Percentiles rank a stretch among this genome's conserved stretches.
Evolutionary conservation across 2,888 invertebrate genomes (phyloP).

Genomic region (Trichopoda pennipes): DNA sequence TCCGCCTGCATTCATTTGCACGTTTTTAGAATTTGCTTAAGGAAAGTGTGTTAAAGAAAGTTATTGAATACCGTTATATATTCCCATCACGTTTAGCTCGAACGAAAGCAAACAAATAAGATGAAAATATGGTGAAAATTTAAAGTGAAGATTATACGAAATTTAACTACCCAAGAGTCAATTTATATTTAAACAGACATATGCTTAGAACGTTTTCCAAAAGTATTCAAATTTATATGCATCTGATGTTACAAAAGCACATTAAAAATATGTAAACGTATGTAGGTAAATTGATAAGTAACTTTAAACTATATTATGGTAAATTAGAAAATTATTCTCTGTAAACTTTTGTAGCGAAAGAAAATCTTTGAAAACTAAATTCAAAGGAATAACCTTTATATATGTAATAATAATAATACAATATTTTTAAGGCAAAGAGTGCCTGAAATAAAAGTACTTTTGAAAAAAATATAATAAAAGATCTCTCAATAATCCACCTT

Average conservation of each 20-base stretch:
- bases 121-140: conserved; percentile 31
- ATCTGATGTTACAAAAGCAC: conserved; percentile 7
- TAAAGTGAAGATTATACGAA: conserved; percentile 25
- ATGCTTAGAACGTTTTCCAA: neutral
- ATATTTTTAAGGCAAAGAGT: no score
- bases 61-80: conserved; percentile 28
- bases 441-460: neutral
- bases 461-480: no score
- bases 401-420: no score
- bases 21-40: neutral
- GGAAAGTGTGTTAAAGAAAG: neutral
- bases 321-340: no score
- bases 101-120: conserved; percentile 10
- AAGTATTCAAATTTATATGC: conserved; percentile 22
- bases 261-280: neutral
- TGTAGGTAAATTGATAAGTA: neutral
- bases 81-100: conserved; percentile 56
- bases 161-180: conserved; percentile 30
- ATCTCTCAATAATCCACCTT: no score
- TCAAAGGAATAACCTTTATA: no score
- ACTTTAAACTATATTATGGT: neutral
- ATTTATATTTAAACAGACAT: conserved; percentile 37
- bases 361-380: no score
- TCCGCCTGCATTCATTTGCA: conserved; percentile 19
- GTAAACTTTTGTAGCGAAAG: no score